Conservation (phyloP, 2,113 vertebrate species). For the Istiophorus platypterus region DNA sequence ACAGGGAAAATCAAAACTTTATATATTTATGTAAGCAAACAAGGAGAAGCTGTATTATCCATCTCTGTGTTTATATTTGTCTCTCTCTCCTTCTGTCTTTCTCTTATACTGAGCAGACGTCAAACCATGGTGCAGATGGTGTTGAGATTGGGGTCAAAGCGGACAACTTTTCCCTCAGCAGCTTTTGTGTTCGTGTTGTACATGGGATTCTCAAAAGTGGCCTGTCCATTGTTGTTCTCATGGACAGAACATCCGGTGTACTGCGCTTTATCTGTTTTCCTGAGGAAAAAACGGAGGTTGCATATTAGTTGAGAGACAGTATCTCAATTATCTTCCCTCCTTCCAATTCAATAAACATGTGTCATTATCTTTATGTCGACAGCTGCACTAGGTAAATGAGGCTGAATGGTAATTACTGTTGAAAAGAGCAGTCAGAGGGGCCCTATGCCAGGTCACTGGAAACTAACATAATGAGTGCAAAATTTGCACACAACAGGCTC, state of each 20-base stretch:
- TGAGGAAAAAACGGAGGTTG: conserved; percentile 66
- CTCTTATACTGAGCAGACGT: conserved; percentile 58
- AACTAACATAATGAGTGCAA: conserved; percentile 53
- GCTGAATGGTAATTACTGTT: conserved; percentile 60
- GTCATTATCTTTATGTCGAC: conserved; percentile 54
- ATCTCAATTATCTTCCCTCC: conserved; percentile 55
- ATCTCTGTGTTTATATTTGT: not conserved
- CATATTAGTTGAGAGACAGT: conserved; percentile 53
- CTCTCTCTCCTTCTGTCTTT: not conserved
- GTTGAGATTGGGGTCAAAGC: conserved; percentile 99
- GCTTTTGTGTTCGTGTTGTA: conserved; percentile 97
- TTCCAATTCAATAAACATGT: conserved; percentile 59
- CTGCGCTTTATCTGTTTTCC: conserved; percentile 98
- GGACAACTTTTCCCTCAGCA: conserved; percentile 96
- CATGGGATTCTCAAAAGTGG: conserved; percentile 99
- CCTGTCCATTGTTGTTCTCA: conserved; percentile 99
- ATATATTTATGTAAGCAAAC: conserved; percentile 56
- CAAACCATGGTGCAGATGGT: conserved; percentile 99
- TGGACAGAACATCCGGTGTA: conserved; percentile 98
- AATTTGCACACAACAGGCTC: conserved; percentile 43
- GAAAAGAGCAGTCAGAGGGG: conserved; percentile 58
- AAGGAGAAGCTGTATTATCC: conserved; percentile 34
- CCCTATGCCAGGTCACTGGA: conserved; percentile 27
- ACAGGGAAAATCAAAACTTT: conserved; percentile 68
- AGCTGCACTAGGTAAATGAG: conserved; percentile 66